A percentile compares a stretch with the other conserved stretches of the same genome.
Conservation (phyloP, 2,113 vertebrate species). For the Cyanoderma ruficeps region DNA sequence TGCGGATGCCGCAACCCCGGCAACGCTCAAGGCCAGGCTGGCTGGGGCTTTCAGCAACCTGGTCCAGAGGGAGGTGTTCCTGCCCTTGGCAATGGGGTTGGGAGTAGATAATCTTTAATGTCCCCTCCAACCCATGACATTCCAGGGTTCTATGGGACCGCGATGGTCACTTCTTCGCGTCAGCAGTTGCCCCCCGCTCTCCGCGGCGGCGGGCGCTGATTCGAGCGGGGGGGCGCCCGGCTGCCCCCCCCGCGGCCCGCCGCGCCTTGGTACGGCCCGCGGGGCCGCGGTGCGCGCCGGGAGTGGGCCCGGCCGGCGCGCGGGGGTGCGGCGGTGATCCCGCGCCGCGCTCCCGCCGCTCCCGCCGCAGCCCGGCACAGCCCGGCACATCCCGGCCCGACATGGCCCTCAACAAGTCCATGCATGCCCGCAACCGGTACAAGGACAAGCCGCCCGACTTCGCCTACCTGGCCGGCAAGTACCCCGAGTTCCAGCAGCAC, state of each 20-base stretch:
- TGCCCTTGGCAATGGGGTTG: not conserved
- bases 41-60: not conserved
- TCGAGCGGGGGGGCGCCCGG: too few species aligned
- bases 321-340: not conserved
- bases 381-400: not conserved
- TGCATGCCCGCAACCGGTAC: conserved; percentile 91
- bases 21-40: not conserved
- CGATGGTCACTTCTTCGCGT: rapidly evolving
- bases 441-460: conserved; percentile 91
- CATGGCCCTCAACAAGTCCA: conserved; percentile 90
- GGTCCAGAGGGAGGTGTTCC: too few species aligned
- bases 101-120: not conserved
- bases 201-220: too few species aligned
- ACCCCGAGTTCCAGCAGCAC: conserved; percentile 87
- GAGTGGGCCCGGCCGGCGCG: not conserved
- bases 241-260: not conserved
- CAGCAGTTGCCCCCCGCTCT: rapidly evolving
- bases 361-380: rapidly evolving
- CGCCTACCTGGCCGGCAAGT: conserved; percentile 84
- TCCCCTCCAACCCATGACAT: not conserved
- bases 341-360: not conserved
- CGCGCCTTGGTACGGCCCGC: not conserved
- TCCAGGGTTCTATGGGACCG: rapidly evolving
- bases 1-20: not conserved
- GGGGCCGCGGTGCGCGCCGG: not conserved